Evolutionary conservation across 2,888 invertebrate genomes (phyloP).

Genomic region (Trachelus iudaicus): DNA sequence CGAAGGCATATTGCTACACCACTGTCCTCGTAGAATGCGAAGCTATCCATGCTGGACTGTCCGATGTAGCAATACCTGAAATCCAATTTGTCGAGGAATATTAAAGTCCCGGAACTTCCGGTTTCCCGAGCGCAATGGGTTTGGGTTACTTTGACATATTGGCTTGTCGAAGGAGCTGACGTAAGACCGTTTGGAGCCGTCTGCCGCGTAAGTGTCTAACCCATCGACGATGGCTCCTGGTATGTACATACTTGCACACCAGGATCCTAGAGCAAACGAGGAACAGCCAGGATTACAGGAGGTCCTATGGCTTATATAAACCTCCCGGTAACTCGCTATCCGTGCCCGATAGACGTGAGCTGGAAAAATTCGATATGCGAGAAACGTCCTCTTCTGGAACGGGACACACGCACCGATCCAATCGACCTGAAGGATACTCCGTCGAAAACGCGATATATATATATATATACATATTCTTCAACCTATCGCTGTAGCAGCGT

Average conservation of each 20-base stretch:
- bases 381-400: neutral
- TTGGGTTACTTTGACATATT: slow-evolving; percentile 35
- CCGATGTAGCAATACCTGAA: neutral
- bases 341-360: neutral
- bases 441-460: neutral
- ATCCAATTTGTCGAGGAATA: slow-evolving; percentile 30
- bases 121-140: neutral
- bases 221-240: neutral
- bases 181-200: neutral
- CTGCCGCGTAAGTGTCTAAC: neutral
- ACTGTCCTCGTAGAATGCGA: neutral
- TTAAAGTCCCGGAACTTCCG: slow-evolving; percentile 26
- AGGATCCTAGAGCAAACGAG: neutral
- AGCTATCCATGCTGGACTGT: slow-evolving; percentile 22
- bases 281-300: neutral
- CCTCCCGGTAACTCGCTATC: neutral
- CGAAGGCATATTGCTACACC: neutral
- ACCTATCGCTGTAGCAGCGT: neutral
- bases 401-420: neutral
- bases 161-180: slow-evolving; percentile 28
- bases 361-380: neutral
- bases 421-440: neutral
- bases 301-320: neutral
- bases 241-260: neutral
- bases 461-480: neutral